Evolutionary conservation across 92 coral and sea anemone genomes (phyloP).

Genomic region (Umimayanthus chanpuru): DNA sequence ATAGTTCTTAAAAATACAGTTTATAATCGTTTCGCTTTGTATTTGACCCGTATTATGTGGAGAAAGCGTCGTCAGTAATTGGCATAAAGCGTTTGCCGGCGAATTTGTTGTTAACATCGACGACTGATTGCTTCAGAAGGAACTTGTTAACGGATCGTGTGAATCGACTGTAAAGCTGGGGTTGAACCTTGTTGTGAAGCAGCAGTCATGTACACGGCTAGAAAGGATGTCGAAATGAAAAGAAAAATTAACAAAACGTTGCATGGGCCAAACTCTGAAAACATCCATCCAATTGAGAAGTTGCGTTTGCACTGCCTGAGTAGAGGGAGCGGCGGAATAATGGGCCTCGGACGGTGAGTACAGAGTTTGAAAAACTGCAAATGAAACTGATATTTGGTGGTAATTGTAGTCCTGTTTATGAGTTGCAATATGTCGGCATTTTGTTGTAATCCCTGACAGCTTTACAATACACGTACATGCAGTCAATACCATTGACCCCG

Average conservation of each 20-base stretch:
- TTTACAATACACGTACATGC: too few species aligned
- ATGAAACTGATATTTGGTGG: too few species aligned
- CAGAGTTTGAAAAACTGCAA: too few species aligned
- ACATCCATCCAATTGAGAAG: constrained; percentile 67
- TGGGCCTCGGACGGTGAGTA: constrained; percentile 88
- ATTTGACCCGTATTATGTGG: neutral
- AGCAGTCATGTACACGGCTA: constrained; percentile 72
- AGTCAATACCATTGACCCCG: too few species aligned
- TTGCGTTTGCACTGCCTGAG: constrained; percentile 78
- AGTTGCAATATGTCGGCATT: too few species aligned
- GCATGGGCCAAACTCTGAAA: constrained; percentile 38
- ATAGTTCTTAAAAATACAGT: neutral
- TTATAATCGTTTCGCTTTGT: neutral
- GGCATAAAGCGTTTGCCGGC: neutral
- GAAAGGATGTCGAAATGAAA: constrained; percentile 76
- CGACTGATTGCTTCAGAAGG: neutral
- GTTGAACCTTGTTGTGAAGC: neutral
- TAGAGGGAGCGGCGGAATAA: constrained; percentile 85
- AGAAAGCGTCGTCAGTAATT: neutral
- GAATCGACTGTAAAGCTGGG: neutral
- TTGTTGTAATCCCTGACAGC: too few species aligned
- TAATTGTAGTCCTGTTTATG: too few species aligned
- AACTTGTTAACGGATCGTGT: neutral
- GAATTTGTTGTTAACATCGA: neutral
- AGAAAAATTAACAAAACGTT: constrained; percentile 62